These are phyloP conservation scores for Schlechtendalia chinensis DNA, from an alignment of 1,140 invertebrate species.

Conservation along the genomic window DNA sequence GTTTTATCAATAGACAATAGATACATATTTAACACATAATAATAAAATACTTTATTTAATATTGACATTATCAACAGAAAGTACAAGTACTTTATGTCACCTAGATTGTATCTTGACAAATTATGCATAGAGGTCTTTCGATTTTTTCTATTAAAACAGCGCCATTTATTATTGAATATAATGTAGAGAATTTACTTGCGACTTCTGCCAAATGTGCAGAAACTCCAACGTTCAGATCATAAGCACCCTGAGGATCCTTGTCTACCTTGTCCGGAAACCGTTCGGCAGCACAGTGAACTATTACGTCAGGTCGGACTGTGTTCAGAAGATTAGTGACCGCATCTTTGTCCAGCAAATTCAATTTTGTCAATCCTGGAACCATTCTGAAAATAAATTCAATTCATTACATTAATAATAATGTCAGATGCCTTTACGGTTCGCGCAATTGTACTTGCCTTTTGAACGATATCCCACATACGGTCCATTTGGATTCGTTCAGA, in stretches of 20 bases:
- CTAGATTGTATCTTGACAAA: too few relatives aligned
- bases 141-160: too few relatives aligned
- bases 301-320: conserved; percentile 57
- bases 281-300: conserved; percentile 62
- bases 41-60: too few relatives aligned
- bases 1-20: too few relatives aligned
- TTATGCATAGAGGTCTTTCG: too few relatives aligned
- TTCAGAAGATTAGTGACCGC: conserved; percentile 55
- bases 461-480: conserved; percentile 58
- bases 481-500: conserved; percentile 54
- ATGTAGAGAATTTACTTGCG: conserved; percentile 59
- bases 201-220: conserved; percentile 57
- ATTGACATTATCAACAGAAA: too few relatives aligned
- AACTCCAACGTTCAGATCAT: conserved; percentile 58
- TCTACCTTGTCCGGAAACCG: conserved; percentile 61
- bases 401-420: neutral
- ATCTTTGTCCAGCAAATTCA: conserved; percentile 57
- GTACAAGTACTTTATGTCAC: too few relatives aligned
- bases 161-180: too few relatives aligned
- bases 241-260: conserved; percentile 57
- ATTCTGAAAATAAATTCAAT: conserved; percentile 52
- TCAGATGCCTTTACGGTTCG: neutral
- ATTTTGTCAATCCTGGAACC: conserved; percentile 54
- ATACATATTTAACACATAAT: too few relatives aligned
- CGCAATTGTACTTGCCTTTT: conserved; percentile 54